Evolutionary conservation across 2,113 vertebrate species (phyloP).

Genomic region (Hystrix cristata): DNA sequence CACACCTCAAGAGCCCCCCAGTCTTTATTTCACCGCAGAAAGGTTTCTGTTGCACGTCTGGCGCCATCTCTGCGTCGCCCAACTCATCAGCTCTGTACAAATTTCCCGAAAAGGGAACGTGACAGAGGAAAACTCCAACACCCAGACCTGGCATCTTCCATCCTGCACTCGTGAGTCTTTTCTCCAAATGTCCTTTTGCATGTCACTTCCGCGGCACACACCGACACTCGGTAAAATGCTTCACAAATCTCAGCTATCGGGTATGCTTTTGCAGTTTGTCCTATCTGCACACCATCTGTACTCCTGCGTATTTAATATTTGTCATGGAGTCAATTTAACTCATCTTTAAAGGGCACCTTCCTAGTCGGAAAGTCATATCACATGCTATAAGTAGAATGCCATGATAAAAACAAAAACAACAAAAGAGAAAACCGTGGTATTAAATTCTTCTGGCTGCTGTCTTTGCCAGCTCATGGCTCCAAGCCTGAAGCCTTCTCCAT

Average conservation of each 20-base stretch:
- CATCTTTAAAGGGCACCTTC: not conserved
- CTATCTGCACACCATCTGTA: accelerated
- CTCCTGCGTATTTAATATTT: not conserved
- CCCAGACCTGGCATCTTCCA: accelerated
- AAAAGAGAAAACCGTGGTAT: not conserved
- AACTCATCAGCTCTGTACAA: accelerated
- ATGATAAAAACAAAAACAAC: not conserved
- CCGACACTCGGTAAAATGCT: accelerated
- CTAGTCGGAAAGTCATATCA: not conserved
- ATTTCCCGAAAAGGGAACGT: not conserved
- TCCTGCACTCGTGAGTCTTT: accelerated
- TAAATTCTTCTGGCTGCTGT: not conserved
- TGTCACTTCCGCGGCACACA: accelerated
- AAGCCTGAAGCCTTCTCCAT: not conserved
- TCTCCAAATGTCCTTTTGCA: not conserved
- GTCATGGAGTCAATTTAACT: not conserved
- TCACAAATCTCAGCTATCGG: accelerated
- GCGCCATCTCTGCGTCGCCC: accelerated
- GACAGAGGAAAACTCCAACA: not conserved
- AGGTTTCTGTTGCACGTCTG: accelerated
- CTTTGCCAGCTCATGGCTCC: accelerated
- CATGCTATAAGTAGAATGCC: accelerated
- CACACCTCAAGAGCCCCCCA: not conserved
- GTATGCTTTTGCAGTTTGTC: accelerated
- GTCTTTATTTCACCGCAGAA: not conserved